Base-by-base conservation (phyloP, 2,888 invertebrate genomes). In the Hanleya hanleyi region DNA sequence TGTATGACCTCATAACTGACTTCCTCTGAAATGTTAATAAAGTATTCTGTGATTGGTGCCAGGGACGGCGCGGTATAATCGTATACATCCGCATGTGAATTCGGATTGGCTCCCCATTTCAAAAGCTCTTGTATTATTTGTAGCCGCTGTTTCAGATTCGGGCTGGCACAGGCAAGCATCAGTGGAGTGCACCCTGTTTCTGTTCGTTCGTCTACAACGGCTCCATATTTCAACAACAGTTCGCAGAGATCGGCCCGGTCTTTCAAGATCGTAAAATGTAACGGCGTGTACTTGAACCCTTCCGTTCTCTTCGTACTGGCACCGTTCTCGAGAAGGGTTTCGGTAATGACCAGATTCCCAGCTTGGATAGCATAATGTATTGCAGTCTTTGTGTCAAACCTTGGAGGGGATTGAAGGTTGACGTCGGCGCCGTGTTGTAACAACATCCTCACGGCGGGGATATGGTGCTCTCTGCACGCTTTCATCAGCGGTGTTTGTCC, bases 401-500 rank as follows among this genome's bases (percentile, higher is more conserved):
- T 92, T n/a, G 94, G 94, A 85, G 96, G 95, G 0, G 96, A 94
- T 92, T 95, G 94, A 3, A 95, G 95, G 90, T 97, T 97, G 1
- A 97, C 94, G 84, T 96, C 94, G 0, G 97, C 97, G 0, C 96
- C 96, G 87, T 94, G 93, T 81, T 94, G 94, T 80, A 96, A 91
- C 41, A 97, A 92, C 15, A 96, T 65, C 49, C 83, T 72, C 0
- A 82, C 86, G 15, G 87, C 86, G 2, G 82, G 81, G 33, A 85
- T 74, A 51, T 85, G 81, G 64, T 85, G 81, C 51, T 80, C 90
- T 86, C 90, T 95, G 22, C 96, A 95, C 7, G 96, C 96, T 89
- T 96, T 96, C 97, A 97, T 97, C 32, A 97, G 91, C 0, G 97
- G 96, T 0, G 96, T 96, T 22, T 97, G 92, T 0, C 97, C 97